Evolutionary conservation across 92 coral and sea anemone species (phyloP), one percentile per base, ranked within the genome.

Genomic region (Palythoa heliodiscus): DNA sequence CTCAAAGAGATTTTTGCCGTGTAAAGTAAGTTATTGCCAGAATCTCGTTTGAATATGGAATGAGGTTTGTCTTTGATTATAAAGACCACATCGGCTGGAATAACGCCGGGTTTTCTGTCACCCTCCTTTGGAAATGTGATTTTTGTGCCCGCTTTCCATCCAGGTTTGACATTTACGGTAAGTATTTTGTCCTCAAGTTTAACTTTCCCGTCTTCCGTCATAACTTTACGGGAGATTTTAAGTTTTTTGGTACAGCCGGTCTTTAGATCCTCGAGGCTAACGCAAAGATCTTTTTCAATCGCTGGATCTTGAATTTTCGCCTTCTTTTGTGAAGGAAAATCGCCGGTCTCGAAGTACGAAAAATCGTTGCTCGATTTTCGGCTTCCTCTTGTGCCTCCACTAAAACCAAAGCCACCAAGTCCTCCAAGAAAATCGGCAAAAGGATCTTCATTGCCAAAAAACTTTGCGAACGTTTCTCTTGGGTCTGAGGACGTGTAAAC

Each of bases 81-180:
- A 83, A 96, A 92, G 11, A 96, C 87, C 52, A 96, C 96, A 71
- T 96, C 98, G 2, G 98, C 96, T 7, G 98, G 98, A 54, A 94
- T 87, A 12, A 92, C 91, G 5, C 98, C 98, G 4, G 96, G 98
- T 76, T 88, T 96, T 72, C 87, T 71, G 85, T 96, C 96, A 37
- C 98, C 98, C 76, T 95, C 98, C 78, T 83, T 89, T 5, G 95
- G 92, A 61, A 94, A 87, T 1, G 98, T 89, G 72, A 96, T 87
- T 75, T 92, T 90, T 8, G 98, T 94, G 6, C 98, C 98, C 23
- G 93, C 98, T 88, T 92, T 96, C 92, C 98, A 94, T 1, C 98
- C 98, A 1, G 98, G 93, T 68, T 95, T 95, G 11, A 96, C 92
- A 47, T 94, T 91, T 54, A 96, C 90, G 64, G 92, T 92, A 40